Evolutionary conservation across 2,113 vertebrate genomes (phyloP), one percentile per base, ranked within the genome.

Genomic region (Equus przewalskii): DNA sequence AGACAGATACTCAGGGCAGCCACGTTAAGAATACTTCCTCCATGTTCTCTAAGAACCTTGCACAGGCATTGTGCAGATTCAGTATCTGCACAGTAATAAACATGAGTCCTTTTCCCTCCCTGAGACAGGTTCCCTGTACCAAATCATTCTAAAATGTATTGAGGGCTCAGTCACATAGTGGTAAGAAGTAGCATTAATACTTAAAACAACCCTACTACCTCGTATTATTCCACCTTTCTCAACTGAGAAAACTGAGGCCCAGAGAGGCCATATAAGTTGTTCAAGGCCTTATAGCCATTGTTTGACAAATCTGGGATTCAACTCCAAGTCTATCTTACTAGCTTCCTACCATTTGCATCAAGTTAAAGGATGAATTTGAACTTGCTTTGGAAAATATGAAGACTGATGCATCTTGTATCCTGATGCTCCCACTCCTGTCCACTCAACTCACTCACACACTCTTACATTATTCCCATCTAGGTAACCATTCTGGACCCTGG

Each of bases 311-410:
- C 18, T 5, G 12, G 28, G 41, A 87, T 56, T 46, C 56, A 67
- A 24, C 15, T 58, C 15, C 33, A n/a, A 18, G 21, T 51, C 44
- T 78, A 3, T 64, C 44, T 91, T 54, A 69, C 19, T 69, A 69
- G 30, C 58, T 94, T 30, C 15, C 58, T 65, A 41, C 3, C 1
- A 72, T 72, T 26, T 51, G 33, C n/a, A 79, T 79, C 8, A 76
- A 86, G 84, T 69, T 89, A 81, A 93, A 82, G 51, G 19, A 54
- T 62, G 5, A 65, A 78, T 73, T 46, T 62, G 46, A 65, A 72
- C 54, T 79, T 82, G 28, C 30, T 91, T 46, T 60, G 28, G 46
- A 54, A 78, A 90, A 5, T 26, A 33, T 60, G 30, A 75, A 82
- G 67, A 72, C n/a, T 13, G 60, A 41, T 64, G 15, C 7, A 24